These are phyloP conservation scores for Protobothrops mucrosquamatus DNA, from an alignment of 2,113 vertebrate species.

Conservation along the genomic window DNA sequence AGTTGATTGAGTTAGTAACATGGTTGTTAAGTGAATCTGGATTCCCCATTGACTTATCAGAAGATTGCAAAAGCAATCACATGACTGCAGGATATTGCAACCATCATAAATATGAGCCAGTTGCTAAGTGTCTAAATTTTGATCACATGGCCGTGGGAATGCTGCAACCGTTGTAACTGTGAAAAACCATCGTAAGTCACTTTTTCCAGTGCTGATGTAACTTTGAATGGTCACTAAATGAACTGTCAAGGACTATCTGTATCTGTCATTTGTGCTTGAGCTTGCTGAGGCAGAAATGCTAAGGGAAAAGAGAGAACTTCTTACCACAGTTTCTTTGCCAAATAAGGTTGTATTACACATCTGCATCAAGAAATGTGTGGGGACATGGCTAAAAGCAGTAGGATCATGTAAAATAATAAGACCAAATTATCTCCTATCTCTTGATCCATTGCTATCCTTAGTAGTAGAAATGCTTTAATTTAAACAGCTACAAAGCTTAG, in stretches of 20 bases:
- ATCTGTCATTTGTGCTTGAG: not conserved
- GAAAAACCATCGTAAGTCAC: too few species aligned
- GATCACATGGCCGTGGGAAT: too few species aligned
- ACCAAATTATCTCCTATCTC: conserved; percentile 64
- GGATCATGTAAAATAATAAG: conserved; percentile 72
- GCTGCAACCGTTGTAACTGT: too few species aligned
- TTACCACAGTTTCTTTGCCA: conserved; percentile 26
- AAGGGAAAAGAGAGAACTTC: not conserved
- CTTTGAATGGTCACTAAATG: not conserved
- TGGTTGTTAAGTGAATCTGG: not conserved
- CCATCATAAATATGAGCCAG: too few species aligned
- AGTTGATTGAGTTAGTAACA: not conserved
- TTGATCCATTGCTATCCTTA: conserved; percentile 69
- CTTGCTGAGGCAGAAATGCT: not conserved
- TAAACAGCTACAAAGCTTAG: conserved; percentile 69
- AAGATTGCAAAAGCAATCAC: not conserved
- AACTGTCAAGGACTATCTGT: not conserved
- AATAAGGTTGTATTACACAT: conserved; percentile 61
- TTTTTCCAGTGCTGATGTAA: not conserved
- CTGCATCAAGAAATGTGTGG: conserved; percentile 55
- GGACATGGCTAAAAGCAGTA: conserved; percentile 61
- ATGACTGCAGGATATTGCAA: not conserved
- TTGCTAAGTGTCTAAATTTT: too few species aligned
- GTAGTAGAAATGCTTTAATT: conserved; percentile 66
- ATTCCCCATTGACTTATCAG: not conserved